Evolutionary conservation across 2,797 vertebrate species (phyloP), one percentile per base, ranked within the genome.

Genomic region (Hypotaenidia okinawae): DNA sequence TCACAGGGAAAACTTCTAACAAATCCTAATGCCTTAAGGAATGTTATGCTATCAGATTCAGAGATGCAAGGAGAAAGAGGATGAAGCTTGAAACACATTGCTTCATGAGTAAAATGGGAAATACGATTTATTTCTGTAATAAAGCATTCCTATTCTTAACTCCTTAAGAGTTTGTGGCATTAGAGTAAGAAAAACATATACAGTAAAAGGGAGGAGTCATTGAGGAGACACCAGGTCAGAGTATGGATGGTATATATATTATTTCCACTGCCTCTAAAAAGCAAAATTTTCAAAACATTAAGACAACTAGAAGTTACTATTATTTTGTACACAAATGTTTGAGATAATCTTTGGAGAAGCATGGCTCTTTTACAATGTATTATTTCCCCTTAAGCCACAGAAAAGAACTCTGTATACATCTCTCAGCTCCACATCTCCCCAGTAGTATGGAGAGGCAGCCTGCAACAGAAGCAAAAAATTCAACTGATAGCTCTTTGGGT

Each of bases 381-480:
- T 30, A 61, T 82, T 91, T 35, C 7, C 54, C 13, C 47, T 54
- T 41, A 86, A 70, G 45, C 7, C 55, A 47, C 5, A 3, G 15
- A n/a, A 78, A 45, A 90, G 52, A 17, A 5, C 25, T 87, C 45
- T 41, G 37, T 30, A n/a, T 6, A 28, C 39, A 22, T 19, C 28
- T 90, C 47, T 69, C 49, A 76, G 43, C 5, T 72, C 63, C 21
- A 39, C 1, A 8, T 76, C 69, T 81, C 59, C 73, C 51, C 67
- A 82, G 66, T 37, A 59, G 18, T 68, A 81, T n/a, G 28, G 63
- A 37, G 57, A 89, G 62, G 87, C 63, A 95, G 55, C 22, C 35
- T 81, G 9, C 76, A 94, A 87, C 35, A 87, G 84, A 45, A 83
- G 32, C 51, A 94, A 89, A 94, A 93, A 96, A 96, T 81, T 85